A percentile compares a stretch with the other conserved stretches of the same genome.
Conservation (phyloP, 2,797 vertebrate genomes). For the Etheostoma nigrum region DNA sequence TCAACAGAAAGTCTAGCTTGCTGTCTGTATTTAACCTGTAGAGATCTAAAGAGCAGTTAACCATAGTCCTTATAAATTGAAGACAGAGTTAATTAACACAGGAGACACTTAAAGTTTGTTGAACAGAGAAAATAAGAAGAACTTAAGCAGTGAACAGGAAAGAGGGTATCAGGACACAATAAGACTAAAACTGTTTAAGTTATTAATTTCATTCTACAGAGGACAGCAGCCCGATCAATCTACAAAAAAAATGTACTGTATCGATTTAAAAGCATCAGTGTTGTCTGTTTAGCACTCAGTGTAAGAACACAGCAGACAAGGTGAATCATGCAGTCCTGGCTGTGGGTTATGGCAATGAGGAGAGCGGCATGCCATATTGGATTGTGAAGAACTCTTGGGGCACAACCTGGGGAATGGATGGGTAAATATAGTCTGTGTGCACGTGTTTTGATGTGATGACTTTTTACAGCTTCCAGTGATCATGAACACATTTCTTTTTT, state of each 20-base stretch:
- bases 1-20: too few species aligned
- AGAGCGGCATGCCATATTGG: conserved; percentile 85
- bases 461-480: conserved; percentile 4
- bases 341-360: conserved; percentile 86
- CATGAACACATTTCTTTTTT: conserved; percentile 19
- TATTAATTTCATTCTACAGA: background rate
- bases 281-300: conserved; percentile 79
- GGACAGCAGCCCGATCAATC: background rate
- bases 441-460: background rate
- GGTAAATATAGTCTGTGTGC: conserved; percentile 79
- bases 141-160: too few species aligned
- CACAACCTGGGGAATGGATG: conserved; percentile 84
- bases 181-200: too few species aligned
- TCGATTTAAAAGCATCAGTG: conserved; percentile 31
- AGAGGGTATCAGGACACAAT: too few species aligned
- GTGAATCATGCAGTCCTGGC: conserved; percentile 93
- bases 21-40: too few species aligned
- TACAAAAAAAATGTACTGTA: conserved; percentile 6
- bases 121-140: too few species aligned
- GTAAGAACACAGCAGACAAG: conserved; percentile 87
- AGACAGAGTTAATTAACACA: too few species aligned
- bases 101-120: too few species aligned
- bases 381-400: conserved; percentile 96
- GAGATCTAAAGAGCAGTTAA: too few species aligned
- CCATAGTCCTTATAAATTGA: too few species aligned